A percentile compares a stretch with the other conserved stretches of the same genome.
phyloP scores from a whole-genome alignment of 2,113 vertebrate genomes.

The Pogona vitticeps region DNA sequence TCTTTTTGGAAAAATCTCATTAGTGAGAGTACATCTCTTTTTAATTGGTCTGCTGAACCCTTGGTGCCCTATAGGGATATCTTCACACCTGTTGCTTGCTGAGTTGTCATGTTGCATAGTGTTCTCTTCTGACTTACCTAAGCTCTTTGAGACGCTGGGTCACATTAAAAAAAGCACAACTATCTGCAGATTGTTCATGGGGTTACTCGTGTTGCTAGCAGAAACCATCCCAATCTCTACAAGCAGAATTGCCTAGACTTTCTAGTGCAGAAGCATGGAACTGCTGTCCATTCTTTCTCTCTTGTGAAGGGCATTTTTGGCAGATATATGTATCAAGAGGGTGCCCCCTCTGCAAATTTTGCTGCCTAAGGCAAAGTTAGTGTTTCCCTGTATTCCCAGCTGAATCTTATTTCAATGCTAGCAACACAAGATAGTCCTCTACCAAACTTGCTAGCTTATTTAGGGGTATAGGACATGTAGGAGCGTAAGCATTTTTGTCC shows the following conservation, averaged over 20 bases:
- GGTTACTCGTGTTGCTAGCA: not conserved
- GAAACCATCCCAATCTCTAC: not conserved
- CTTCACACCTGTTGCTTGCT: conserved; percentile 4
- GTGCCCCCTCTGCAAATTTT: too few relatives aligned
- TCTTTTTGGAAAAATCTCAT: conserved; percentile 41
- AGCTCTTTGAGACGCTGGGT: not conserved
- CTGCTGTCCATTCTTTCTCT: not conserved
- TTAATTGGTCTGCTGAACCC: conserved; percentile 13
- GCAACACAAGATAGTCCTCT: too few relatives aligned
- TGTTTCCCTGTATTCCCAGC: too few relatives aligned
- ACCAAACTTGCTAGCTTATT: too few relatives aligned
- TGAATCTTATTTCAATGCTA: too few relatives aligned
- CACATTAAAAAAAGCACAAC: too few relatives aligned
- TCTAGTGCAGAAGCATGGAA: not conserved
- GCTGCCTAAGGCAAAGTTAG: too few relatives aligned
- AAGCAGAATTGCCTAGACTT: not conserved
- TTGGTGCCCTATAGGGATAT: conserved; percentile 11
- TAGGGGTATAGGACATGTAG: too few relatives aligned
- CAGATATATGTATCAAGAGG: not conserved
- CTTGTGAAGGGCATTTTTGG: not conserved
- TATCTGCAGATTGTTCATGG: not conserved
- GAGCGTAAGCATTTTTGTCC: too few relatives aligned
- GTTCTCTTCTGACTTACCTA: not conserved
- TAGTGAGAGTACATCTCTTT: conserved; percentile 24
- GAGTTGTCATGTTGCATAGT: conserved; percentile 4